Base-by-base conservation (phyloP, 2,888 invertebrate species). In the Acanthoscelides obtectus region DNA sequence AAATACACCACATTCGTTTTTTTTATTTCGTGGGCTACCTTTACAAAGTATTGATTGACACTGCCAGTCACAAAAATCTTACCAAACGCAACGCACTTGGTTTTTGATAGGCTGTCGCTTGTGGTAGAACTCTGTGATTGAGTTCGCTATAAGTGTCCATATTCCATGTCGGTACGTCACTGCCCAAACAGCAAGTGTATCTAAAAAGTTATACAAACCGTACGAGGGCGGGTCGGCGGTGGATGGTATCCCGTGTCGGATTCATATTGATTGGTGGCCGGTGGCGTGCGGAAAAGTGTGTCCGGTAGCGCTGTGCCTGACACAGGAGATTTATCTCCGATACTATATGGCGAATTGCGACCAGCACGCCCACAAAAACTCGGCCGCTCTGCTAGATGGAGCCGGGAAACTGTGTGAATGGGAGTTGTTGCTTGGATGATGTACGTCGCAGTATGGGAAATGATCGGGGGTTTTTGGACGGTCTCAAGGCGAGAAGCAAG, bases 181-280 rank as follows among this genome's bases (percentile, higher is more conserved):
- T 45, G 45, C 45, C 45, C 45, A 1, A 12, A 17, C 12, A 45
- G 45, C 12, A 17, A 45, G 17, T 45, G 12, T 45, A 45, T 45
- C 45, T 45, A 45, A 45, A 45, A 45, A 45, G 45, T 17, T 1
- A 45, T 45, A 45, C 12, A 45, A 45, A 45, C 45, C 17, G 45
- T 45, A 12, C 17, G 17, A 12, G 1, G 12, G 45, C 45, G 45
- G n/a, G 17, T 45, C 3, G 12, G 45, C 45, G 45, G 45, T 17
- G 45, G 45, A 45, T 45, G 45, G 45, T 17, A 45, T 45, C 45
- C 45, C 45, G 83, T 84, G 83, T 83, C 84, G 83, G 84, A 84
- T 84, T 82, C 83, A 80, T 85, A 85, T 85, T 84, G 84, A 85
- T 85, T 83, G 83, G 81, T 79, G 81, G 81, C 79, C 17, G 45